Base-by-base conservation (phyloP, 2,113 vertebrate genomes). In the Bubo scandiacus region DNA sequence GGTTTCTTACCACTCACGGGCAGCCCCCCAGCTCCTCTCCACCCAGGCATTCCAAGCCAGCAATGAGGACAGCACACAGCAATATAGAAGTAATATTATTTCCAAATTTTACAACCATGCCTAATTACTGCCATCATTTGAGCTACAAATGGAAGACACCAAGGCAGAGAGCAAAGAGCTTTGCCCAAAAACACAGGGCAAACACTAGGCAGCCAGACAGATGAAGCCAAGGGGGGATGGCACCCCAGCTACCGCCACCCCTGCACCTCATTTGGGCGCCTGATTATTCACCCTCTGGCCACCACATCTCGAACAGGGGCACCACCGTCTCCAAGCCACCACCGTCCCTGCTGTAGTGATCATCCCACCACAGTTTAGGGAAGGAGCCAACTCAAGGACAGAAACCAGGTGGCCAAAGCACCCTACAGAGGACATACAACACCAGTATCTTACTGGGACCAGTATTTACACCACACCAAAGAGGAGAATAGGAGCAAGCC, bases 21-120 rank as follows among this genome's bases (percentile, higher is more conserved):
- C 45, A 79, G 34, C 26, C 13, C 42, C 23, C 36, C 45, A 77
- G 71, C 84, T 59, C 49, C 40, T 5, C 67, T 74, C 66, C 7
- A 1, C 36, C 27, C 5, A 0, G 6, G 20, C 3, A 4, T 34
- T 34, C 65, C 2, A 0, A 54, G 15, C 30, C 11, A 34, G 16
- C 43, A 21, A 34, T 40, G 7, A 0, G 82, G 22, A 43, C n/a
- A 30, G 27, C 58, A 19, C 51, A 14, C 51, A 47, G 29, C 17
- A 45, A 52, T 9, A 26, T 45, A 34, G 17, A 80, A 40, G 26
- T 7, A 16, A 11, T 11, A 30, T 8, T 15, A 11, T n/a, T 20
- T 25, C 43, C 43, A 29, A 16, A 51, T 63, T 79, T 47, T 29
- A 57, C 27, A 81, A 12, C 29, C 29, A 6, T 8, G 3, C 22